Evolutionary conservation across 2,797 vertebrate species (phyloP).

Genomic region (Garrulus glandarius): DNA sequence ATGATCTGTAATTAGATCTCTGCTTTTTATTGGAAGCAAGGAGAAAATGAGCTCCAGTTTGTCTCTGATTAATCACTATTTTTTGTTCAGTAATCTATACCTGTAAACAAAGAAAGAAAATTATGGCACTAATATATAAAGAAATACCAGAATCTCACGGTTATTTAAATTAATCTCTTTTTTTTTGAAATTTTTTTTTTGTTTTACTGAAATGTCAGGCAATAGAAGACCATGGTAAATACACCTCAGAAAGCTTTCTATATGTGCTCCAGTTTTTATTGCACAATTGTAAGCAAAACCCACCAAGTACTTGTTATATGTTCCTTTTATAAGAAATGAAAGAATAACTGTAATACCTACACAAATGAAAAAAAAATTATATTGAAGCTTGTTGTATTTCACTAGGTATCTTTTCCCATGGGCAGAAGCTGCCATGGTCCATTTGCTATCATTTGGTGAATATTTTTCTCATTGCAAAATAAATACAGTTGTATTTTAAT

Average conservation of each 20-base stretch:
- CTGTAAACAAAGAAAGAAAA: not conserved
- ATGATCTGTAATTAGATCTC: not conserved
- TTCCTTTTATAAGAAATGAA: not conserved
- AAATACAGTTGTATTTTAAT: not conserved
- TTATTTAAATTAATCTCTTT: slow-evolving; percentile 12
- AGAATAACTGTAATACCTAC: not conserved
- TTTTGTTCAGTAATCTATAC: not conserved
- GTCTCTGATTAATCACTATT: not conserved
- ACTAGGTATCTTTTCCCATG: not conserved
- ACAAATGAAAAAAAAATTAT: not conserved
- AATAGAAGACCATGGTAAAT: not conserved
- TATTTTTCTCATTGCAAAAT: not conserved
- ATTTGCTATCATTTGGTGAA: not conserved
- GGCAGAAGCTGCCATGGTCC: not conserved
- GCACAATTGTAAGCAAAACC: not conserved
- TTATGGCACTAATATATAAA: not conserved
- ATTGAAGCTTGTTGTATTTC: not conserved
- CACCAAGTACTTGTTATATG: not conserved
- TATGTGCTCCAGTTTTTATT: not conserved
- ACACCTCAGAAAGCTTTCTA: not conserved
- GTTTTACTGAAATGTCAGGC: not conserved
- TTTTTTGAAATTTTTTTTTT: too few species aligned
- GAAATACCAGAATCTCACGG: not conserved
- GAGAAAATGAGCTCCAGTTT: not conserved
- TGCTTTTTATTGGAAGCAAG: not conserved